phyloP scores from a whole-genome alignment of 2,113 vertebrate species.

The Menidia beryllina region DNA sequence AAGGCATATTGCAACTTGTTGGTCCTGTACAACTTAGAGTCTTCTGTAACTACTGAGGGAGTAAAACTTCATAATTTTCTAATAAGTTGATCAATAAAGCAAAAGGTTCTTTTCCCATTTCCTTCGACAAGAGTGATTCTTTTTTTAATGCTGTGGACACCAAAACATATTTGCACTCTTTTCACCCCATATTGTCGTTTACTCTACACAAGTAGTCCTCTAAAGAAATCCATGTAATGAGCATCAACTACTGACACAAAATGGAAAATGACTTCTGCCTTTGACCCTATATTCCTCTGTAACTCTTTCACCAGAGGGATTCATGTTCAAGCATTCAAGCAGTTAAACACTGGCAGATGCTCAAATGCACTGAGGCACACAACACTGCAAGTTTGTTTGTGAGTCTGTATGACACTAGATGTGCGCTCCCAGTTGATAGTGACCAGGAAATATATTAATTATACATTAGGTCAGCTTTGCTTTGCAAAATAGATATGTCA shows the following conservation, averaged over 20 bases:
- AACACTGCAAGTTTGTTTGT: background rate
- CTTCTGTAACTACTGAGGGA: background rate
- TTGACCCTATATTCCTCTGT: constrained; percentile 52
- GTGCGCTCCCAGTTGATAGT: background rate
- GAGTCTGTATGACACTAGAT: constrained; percentile 2
- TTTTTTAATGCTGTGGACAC: background rate
- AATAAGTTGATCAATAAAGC: constrained; percentile 15
- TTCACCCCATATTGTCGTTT: too few species aligned
- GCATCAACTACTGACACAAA: constrained; percentile 11
- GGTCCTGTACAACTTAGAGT: background rate
- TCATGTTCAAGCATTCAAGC: constrained; percentile 28
- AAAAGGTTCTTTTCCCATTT: constrained; percentile 5
- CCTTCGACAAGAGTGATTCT: too few species aligned
- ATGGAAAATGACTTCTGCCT: constrained; percentile 27
- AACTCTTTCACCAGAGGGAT: constrained; percentile 47
- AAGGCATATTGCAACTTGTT: background rate
- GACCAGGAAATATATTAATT: background rate
- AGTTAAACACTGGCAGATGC: constrained; percentile 6
- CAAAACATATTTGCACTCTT: too few species aligned
- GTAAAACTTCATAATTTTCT: constrained; percentile 5
- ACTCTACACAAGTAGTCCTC: too few species aligned
- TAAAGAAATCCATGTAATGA: too few species aligned
- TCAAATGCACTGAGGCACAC: constrained; percentile 11
- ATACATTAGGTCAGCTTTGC: background rate
- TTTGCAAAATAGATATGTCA: constrained; percentile 59